Base-by-base conservation (phyloP, 2,797 vertebrate species). In the Ceryle rudis region DNA sequence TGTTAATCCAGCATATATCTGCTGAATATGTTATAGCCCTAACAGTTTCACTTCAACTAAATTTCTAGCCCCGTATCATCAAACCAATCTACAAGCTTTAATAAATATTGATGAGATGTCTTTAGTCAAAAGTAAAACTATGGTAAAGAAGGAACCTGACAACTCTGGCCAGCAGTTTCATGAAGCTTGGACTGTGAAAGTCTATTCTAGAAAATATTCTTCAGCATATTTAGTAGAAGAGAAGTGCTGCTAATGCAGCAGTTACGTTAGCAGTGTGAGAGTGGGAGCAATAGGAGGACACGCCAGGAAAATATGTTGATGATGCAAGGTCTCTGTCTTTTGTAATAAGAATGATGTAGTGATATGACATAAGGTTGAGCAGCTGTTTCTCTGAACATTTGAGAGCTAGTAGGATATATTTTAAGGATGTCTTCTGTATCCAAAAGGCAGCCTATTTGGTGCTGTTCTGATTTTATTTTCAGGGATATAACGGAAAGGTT, bases 301-400 rank as follows among this genome's bases (percentile, higher is more conserved):
- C 2, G 25, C 81, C 84, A 92, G 89, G 92, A 91, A 95, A 96
- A 90, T 82, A 89, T 58, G 86, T 93, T 85, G 86, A 79, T 90
- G 94, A 81, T 79, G 66, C 90, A 82, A 95, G 78, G 71, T 92
- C 71, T 89, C 81, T 86, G 19, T 95, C 83, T 87, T 94, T 89
- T 94, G 57, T 80, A 91, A 28, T 78, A 58, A 67, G 77, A 86
- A 71, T 67, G 33, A 61, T 66, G 41, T 55, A 87, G 79, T 81
- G 65, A 17, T 91, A 74, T 49, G 94, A 72, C 81, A 90, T 72
- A 90, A 95, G 69, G 93, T 9, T 21, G 17, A 90, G 26, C 89
- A 92, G 65, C 90, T 96, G 58, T 78, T 92, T 80, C 81, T 91
- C 72, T 89, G 73, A 91, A 74, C 71, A 29, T 60, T 83, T 83